phyloP scores from a whole-genome alignment of 1,140 invertebrate genomes.

The Homalodisca vitripennis region DNA sequence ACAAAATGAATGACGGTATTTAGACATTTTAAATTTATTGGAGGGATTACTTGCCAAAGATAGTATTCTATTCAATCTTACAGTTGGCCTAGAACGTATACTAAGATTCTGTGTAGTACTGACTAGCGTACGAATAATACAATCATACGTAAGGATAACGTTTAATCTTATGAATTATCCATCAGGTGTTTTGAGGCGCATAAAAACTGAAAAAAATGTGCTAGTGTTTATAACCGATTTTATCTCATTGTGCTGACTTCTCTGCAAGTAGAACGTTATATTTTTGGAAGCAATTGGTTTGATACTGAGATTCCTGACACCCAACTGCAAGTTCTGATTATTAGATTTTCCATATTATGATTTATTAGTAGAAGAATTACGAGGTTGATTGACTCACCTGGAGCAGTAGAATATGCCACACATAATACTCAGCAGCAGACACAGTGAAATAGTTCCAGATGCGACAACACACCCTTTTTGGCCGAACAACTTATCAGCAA shows the following conservation, averaged over 20 bases:
- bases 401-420: slow-evolving; percentile 9
- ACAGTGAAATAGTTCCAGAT: background rate
- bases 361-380: background rate
- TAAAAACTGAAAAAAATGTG: too few species aligned
- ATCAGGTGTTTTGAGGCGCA: too few species aligned
- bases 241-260: background rate
- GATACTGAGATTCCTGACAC: background rate
- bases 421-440: slow-evolving; percentile 1
- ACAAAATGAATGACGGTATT: too few species aligned
- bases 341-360: background rate
- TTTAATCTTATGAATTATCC: too few species aligned
- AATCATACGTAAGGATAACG: too few species aligned
- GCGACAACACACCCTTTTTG: background rate
- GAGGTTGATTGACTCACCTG: background rate
- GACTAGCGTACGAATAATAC: too few species aligned
- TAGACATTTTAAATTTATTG: too few species aligned
- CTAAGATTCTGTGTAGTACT: too few species aligned
- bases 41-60: too few species aligned
- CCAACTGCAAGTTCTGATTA: background rate
- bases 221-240: background rate
- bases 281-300: background rate
- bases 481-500: slow-evolving; percentile 1
- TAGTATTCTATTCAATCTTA: too few species aligned
- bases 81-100: too few species aligned
- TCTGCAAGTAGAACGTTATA: background rate